A percentile compares a stretch with the other conserved stretches of the same genome.
Conservation (phyloP, 2,113 vertebrate genomes). For the Mus musculus region GRCm39 chr11:87248501-87249000, state of each 20-base stretch:
- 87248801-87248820: background rate
- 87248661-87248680: conserved; percentile 61
- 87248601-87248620: conserved; percentile 61
- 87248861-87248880: background rate
- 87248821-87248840: conserved; percentile 23
- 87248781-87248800: conserved; percentile 8
- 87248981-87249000: background rate
- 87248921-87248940: conserved; percentile 55
- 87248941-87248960: conserved; percentile 17
- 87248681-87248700: conserved; percentile 17
- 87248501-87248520: conserved; percentile 85
- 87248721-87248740: background rate
- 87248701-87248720: conserved; percentile 45
- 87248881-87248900: background rate
- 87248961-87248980: conserved; percentile 31
- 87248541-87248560: conserved; percentile 81
- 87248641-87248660: conserved; percentile 71
- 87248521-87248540: conserved; percentile 76
- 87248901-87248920: background rate
- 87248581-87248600: conserved; percentile 77
- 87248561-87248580: conserved; percentile 78
- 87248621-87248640: conserved; percentile 80
- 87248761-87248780: conserved; percentile 18
- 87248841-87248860: conserved; percentile 26
- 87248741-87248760: conserved; percentile 20